Evolutionary conservation across 2,797 vertebrate species (phyloP).

Genomic region (Macroramphosus scolopax): DNA sequence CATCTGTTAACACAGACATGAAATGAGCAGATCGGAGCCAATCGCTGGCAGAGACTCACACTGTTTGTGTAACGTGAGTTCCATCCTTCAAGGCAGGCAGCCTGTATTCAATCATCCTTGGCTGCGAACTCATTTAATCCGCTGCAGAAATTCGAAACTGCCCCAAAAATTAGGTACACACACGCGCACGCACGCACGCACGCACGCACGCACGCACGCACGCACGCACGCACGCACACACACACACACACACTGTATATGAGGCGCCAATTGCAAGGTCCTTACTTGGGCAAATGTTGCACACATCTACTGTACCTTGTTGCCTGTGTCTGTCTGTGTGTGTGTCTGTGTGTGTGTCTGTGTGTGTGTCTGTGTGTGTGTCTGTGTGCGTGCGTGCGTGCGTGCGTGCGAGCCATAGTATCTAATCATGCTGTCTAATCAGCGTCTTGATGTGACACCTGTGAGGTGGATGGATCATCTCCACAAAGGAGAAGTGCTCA

Average conservation of each 20-base stretch:
- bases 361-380: background rate
- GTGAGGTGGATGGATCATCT: no score
- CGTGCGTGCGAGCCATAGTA: no score
- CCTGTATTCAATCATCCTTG: background rate
- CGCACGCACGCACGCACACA: conserved; percentile 1
- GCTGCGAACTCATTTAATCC: conserved; percentile 2
- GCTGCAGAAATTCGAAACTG: conserved; percentile 9
- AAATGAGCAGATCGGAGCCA: conserved; percentile 6
- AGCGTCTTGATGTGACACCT: no score
- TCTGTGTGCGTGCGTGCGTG: no score
- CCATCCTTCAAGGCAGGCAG: background rate
- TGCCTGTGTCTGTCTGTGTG: background rate
- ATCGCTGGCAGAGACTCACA: conserved; percentile 1
- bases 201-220: background rate
- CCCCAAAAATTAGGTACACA: background rate
- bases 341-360: conserved; percentile 1
- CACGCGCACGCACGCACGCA: background rate
- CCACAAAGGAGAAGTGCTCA: no score
- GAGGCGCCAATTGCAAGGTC: background rate
- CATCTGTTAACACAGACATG: conserved; percentile 20
- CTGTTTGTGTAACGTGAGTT: conserved; percentile 5
- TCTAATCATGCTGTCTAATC: no score
- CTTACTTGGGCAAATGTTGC: background rate
- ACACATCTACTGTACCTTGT: background rate
- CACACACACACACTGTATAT: background rate